phyloP scores from a whole-genome alignment of 2,888 invertebrate genomes.

The Neuroscelio doddi region DNA sequence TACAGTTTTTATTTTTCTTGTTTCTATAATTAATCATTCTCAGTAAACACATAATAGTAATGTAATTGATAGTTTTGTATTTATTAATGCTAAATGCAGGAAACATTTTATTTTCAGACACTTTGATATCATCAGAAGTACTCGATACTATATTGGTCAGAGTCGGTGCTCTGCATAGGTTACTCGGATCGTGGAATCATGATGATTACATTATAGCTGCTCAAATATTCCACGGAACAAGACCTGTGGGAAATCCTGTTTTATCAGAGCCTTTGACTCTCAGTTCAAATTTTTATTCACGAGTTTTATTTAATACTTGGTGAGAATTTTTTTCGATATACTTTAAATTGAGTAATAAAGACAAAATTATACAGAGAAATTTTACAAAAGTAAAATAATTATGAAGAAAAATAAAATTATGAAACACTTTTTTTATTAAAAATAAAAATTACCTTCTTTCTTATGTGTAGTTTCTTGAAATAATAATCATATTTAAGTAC shows the following conservation, averaged over 20 bases:
- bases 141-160: slow-evolving; percentile 85
- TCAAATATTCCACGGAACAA: slow-evolving; percentile 91
- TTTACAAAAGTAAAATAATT: too few species aligned
- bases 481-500: not conserved
- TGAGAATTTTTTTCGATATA: slow-evolving; percentile 67
- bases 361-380: too few species aligned
- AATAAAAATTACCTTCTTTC: too few species aligned
- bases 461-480: too few species aligned
- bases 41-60: too few species aligned
- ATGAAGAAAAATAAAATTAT: too few species aligned
- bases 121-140: slow-evolving; percentile 80
- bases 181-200: slow-evolving; percentile 85
- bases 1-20: slow-evolving; percentile 2
- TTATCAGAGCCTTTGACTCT: slow-evolving; percentile 81
- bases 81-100: too few species aligned
- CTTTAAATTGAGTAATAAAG: too few species aligned
- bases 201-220: slow-evolving; percentile 90
- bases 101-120: slow-evolving; percentile 78
- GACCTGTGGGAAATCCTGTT: slow-evolving; percentile 82
- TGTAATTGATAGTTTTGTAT: too few species aligned
- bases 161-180: slow-evolving; percentile 86
- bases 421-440: too few species aligned
- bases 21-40: too few species aligned
- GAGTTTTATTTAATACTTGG: slow-evolving; percentile 91
- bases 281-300: slow-evolving; percentile 82